phyloP scores from a whole-genome alignment of 2,888 invertebrate genomes.

The Parnassius mnemosyne region DNA sequence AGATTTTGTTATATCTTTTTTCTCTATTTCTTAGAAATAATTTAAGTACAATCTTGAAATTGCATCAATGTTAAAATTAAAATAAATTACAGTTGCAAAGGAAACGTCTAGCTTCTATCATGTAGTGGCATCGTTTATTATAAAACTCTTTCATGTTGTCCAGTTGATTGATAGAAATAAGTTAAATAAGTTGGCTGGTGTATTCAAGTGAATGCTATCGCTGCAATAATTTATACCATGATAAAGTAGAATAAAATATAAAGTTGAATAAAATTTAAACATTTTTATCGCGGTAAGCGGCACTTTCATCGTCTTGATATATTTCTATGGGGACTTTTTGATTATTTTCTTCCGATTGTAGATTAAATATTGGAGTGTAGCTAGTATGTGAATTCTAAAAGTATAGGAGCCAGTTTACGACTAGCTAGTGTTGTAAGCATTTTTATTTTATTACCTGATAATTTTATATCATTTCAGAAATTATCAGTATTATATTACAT shows the following conservation, averaged over 20 bases:
- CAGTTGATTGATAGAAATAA: constrained; percentile 21
- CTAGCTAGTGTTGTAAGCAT: too few relatives aligned
- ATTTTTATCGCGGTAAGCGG: constrained; percentile 21
- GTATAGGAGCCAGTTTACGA: not conserved
- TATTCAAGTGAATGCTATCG: constrained; percentile 18
- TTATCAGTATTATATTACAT: too few relatives aligned
- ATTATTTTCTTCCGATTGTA: constrained; percentile 24
- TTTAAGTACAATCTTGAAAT: constrained; percentile 14
- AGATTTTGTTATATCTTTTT: not conserved
- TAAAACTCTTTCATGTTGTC: constrained; percentile 11
- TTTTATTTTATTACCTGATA: too few relatives aligned
- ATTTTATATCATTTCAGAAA: too few relatives aligned
- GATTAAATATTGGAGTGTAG: constrained; percentile 14
- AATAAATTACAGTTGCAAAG: constrained; percentile 13
- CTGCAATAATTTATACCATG: constrained; percentile 8
- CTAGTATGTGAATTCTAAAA: not conserved
- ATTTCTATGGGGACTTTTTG: constrained; percentile 18
- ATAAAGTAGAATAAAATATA: constrained; percentile 1
- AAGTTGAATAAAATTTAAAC: constrained; percentile 20
- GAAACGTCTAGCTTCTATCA: constrained; percentile 22
- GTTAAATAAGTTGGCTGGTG: constrained; percentile 20
- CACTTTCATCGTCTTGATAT: constrained; percentile 13
- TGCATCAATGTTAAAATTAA: constrained; percentile 15
- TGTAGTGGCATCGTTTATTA: constrained; percentile 19
- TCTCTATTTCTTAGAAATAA: constrained; percentile 16